Percentiles rank a stretch among this genome's conserved stretches.
These are phyloP conservation scores for Heliconius himera DNA, from an alignment of 1,140 invertebrate species.

Conservation along the genomic window DNA sequence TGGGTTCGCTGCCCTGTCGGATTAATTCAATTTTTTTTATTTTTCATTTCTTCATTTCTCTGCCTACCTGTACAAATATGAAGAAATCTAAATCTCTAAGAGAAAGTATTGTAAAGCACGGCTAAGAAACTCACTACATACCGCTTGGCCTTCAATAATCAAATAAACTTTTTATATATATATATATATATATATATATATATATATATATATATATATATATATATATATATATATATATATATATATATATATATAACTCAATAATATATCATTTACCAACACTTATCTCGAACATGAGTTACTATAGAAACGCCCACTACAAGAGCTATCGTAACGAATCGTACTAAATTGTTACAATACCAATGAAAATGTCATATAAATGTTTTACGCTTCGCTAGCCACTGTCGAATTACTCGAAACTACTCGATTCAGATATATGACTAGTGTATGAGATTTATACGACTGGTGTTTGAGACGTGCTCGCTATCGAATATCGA, in stretches of 20 bases:
- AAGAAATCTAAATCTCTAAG: neutral
- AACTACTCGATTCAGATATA: neutral
- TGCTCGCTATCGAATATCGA: conserved; percentile 11
- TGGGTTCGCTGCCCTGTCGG: too few relatives aligned
- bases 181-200: conserved; percentile 17
- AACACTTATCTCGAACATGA: conserved; percentile 3
- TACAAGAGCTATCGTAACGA: conserved; percentile 3
- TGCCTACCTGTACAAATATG: neutral
- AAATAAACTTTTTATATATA: conserved; percentile 9
- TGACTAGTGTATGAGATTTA: neutral
- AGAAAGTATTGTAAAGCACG: conserved; percentile 20
- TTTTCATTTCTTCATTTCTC: too few relatives aligned
- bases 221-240: conserved; percentile 17
- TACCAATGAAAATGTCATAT: conserved; percentile 14
- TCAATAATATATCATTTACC: conserved; percentile 32
- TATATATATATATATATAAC: conserved; percentile 18
- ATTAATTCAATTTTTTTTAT: too few relatives aligned
- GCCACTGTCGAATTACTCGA: neutral
- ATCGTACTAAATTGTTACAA: neutral
- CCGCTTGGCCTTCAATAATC: conserved; percentile 34
- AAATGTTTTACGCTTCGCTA: neutral
- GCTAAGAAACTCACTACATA: conserved; percentile 31
- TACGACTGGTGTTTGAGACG: neutral
- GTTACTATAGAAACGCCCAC: conserved; percentile 16
- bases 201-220: conserved; percentile 19